These are phyloP conservation scores for Eupithecia insigniata DNA, from an alignment of 2,888 invertebrate species.

Conservation along the genomic window DNA sequence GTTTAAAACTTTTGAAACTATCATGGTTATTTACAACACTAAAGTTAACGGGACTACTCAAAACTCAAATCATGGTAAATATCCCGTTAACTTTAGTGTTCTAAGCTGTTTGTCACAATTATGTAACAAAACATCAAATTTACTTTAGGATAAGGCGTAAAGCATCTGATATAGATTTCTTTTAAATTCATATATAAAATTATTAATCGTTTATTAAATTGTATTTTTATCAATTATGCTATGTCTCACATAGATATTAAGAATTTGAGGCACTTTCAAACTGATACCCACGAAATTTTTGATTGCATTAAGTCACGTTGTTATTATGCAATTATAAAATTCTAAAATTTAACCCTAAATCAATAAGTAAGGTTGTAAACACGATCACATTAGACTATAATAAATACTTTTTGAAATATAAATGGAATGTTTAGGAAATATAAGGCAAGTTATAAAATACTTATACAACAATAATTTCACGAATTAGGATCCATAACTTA, in stretches of 20 bases:
- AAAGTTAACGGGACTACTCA: too few relatives aligned
- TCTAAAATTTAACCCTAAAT: conserved; percentile 22
- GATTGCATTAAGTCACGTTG: conserved; percentile 28
- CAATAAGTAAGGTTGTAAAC: conserved; percentile 34
- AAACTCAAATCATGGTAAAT: too few relatives aligned
- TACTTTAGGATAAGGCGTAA: conserved; percentile 29
- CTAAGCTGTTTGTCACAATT: not conserved
- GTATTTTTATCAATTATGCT: conserved; percentile 53
- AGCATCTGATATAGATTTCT: conserved; percentile 26
- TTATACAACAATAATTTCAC: conserved; percentile 56
- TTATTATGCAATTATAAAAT: conserved; percentile 33
- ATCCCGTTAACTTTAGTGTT: too few relatives aligned
- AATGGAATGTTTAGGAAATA: conserved; percentile 70
- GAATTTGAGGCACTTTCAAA: conserved; percentile 56
- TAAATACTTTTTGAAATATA: conserved; percentile 40
- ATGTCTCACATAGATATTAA: conserved; percentile 53
- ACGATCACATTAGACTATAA: conserved; percentile 26
- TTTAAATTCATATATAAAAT: conserved; percentile 22
- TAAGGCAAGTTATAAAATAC: conserved; percentile 61
- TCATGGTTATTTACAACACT: too few relatives aligned
- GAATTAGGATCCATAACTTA: conserved; percentile 64
- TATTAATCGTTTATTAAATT: conserved; percentile 48
- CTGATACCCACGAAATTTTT: conserved; percentile 25
- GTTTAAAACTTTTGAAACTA: too few relatives aligned
- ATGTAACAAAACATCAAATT: too few relatives aligned